Evolutionary conservation across 2,888 invertebrate species (phyloP).

Genomic region (Cenopis cana): DNA sequence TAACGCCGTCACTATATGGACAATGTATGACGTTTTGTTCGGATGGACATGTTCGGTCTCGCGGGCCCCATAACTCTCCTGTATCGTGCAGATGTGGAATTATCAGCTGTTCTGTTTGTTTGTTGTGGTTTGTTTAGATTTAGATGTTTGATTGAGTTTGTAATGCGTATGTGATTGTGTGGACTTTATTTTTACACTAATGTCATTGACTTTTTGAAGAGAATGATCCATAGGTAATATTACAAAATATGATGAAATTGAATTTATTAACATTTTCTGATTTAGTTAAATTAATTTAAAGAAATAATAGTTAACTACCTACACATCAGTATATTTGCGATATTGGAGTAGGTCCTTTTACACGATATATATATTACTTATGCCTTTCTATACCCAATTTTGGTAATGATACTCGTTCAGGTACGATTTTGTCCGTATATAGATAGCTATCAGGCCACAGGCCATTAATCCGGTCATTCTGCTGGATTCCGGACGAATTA

Average conservation of each 20-base stretch:
- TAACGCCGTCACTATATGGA: background rate
- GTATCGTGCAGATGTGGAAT: slow-evolving; percentile 27
- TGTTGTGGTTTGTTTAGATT: slow-evolving; percentile 11
- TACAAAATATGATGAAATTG: no score
- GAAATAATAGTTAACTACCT: no score
- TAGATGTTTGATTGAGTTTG: slow-evolving; percentile 28
- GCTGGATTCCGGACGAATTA: background rate
- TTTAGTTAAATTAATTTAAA: no score
- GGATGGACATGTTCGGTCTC: background rate
- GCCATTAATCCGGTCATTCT: slow-evolving; percentile 5
- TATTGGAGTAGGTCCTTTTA: no score
- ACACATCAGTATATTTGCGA: no score
- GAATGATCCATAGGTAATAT: no score
- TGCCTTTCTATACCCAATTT: no score
- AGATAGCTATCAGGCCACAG: slow-evolving; percentile 1
- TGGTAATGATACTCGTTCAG: no score
- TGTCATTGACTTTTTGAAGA: background rate
- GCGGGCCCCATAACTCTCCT: slow-evolving; percentile 13
- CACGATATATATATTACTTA: no score
- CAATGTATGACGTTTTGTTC: background rate
- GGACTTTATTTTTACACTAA: background rate
- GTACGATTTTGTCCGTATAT: background rate
- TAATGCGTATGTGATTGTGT: slow-evolving; percentile 16
- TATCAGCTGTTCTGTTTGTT: slow-evolving; percentile 22
- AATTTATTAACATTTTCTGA: no score